Evolutionary conservation across 2,888 invertebrate species (phyloP).

Genomic region (Leptinotarsa tumamoca): DNA sequence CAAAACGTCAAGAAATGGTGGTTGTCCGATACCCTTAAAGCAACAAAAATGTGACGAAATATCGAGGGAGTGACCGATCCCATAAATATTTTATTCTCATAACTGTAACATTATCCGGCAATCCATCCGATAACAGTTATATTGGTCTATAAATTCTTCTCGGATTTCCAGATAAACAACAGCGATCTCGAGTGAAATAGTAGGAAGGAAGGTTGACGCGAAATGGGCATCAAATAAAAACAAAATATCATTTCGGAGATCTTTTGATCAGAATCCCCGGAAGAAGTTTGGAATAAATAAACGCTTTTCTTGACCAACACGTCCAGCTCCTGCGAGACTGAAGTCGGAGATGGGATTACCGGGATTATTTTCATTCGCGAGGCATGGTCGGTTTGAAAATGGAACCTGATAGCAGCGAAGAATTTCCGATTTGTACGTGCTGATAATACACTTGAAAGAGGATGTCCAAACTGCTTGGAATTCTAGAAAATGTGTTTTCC

Average conservation of each 20-base stretch:
- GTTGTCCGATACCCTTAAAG: neutral
- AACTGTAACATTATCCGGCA: conserved; percentile 60
- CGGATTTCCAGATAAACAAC: conserved; percentile 60
- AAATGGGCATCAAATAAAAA: conserved; percentile 55
- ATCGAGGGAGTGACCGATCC: conserved; percentile 40
- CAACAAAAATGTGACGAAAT: conserved; percentile 3
- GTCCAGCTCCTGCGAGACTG: conserved; percentile 29
- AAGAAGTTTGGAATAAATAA: conserved; percentile 56
- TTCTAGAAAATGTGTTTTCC: neutral
- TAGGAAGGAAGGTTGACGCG: conserved; percentile 51
- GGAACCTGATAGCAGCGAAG: neutral
- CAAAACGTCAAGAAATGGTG: no score
- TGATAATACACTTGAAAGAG: neutral
- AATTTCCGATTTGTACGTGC: conserved; percentile 9
- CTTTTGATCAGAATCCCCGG: conserved; percentile 37
- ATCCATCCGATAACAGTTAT: conserved; percentile 58
- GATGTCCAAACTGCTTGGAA: neutral
- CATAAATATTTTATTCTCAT: conserved; percentile 60
- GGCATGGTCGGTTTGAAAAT: conserved; percentile 20
- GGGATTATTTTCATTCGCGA: conserved; percentile 11
- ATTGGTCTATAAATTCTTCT: conserved; percentile 59
- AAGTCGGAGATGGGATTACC: neutral
- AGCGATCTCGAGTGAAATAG: conserved; percentile 58
- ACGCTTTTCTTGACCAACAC: conserved; percentile 59
- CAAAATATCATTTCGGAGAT: conserved; percentile 52